Conservation (phyloP, 2,797 vertebrate species). For the Sebastes oblongus region DNA sequence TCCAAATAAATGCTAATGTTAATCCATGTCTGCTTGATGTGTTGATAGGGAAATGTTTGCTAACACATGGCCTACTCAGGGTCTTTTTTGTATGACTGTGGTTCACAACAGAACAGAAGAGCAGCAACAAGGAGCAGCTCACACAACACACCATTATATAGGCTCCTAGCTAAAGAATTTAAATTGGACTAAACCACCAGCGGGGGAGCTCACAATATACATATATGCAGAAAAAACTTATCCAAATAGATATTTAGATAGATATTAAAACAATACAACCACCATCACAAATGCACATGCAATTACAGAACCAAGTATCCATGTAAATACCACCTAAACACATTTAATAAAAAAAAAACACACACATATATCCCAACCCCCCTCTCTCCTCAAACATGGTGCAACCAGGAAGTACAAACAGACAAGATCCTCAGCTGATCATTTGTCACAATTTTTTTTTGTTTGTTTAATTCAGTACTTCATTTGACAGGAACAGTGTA, state of each 20-base stretch:
- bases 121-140: neutral
- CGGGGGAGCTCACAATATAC: accelerated
- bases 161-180: neutral
- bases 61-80: neutral
- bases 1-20: neutral
- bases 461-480: too few relatives aligned
- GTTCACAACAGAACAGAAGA: neutral
- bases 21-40: neutral
- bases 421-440: neutral
- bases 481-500: too few relatives aligned
- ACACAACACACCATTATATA: neutral
- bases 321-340: neutral
- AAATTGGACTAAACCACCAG: slow-evolving; percentile 2
- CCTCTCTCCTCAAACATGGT: neutral
- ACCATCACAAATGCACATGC: neutral
- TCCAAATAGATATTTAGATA: neutral
- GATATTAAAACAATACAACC: neutral
- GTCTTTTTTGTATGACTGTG: neutral
- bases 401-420: slow-evolving; percentile 6
- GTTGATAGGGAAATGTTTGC: neutral
- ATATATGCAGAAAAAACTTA: neutral
- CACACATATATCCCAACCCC: accelerated
- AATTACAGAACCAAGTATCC: neutral
- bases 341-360: neutral
- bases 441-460: neutral